Base-by-base conservation (phyloP, 2,797 vertebrate species). In the Gobio occitaniae region DNA sequence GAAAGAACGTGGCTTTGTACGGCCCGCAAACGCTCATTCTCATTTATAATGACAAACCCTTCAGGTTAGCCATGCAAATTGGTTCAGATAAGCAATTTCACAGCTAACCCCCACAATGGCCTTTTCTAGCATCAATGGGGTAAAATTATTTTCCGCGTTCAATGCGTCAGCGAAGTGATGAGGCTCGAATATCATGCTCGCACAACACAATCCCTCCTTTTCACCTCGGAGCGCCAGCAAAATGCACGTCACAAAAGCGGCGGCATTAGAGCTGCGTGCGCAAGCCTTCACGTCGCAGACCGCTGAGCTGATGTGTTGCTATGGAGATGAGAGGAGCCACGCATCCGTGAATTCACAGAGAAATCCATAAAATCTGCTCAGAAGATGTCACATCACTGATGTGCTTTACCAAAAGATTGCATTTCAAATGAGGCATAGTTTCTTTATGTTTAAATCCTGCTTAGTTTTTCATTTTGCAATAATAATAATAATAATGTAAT, bases 71-170 rank as follows among this genome's bases (percentile, higher is more conserved):
- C 82, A 88, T 88, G 85, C 82, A 88, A 83, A 86, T 85, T 82
- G 86, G 81, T 79, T 84, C 69, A 86, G 83, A 89, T 89, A 87
- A 83, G 79, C 88, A 87, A 72, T 88, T 90, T 83, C 71, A 84
- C 78, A 85, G 87, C 75, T 56, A 54, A 21, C 69, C 82, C 32
- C n/a, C 78, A 80, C 79, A 87, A 85, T 75, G 71, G 29, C 63
- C 36, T 71, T 77, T 88, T 83, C 76, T 21, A 80, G 82, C 71
- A 21, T 86, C 83, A 79, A 79, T 66, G 48, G 82, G 68, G 78
- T 79, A 56, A 85, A 80, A 54, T 85, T 38, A 32, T 78, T 87
- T 81, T 82, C 85, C 29, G 12, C 7, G 63, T 84, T 90, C 59
- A 76, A 86, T 87, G 69, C 9, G 69, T 79, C 56, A 48, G 48